Evolutionary conservation across 2,888 invertebrate genomes (phyloP).

Genomic region (Hypolimnas misippus): DNA sequence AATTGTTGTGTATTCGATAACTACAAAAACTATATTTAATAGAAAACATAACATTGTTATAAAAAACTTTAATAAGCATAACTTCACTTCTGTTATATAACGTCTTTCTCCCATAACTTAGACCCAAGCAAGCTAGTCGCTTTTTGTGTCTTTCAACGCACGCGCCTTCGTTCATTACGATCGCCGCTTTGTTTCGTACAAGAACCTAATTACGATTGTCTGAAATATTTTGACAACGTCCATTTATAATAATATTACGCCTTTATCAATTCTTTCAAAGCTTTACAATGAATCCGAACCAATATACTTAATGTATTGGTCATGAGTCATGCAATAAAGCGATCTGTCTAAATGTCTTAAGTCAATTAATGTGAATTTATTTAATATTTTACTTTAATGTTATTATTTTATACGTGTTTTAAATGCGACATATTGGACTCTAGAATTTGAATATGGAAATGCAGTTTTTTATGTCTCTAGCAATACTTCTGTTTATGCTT

Average conservation of each 20-base stretch:
- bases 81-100: no score
- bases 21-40: no score
- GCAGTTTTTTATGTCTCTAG: no score
- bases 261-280: slow-evolving; percentile 57
- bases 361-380: slow-evolving; percentile 2
- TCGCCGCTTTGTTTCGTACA: slow-evolving; percentile 73
- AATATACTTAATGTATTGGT: slow-evolving; percentile 37
- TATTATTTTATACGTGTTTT: background rate
- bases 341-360: slow-evolving; percentile 1
- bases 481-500: no score
- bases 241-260: slow-evolving; percentile 74
- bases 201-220: slow-evolving; percentile 81
- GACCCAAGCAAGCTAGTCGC: slow-evolving; percentile 65
- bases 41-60: no score
- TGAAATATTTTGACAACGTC: slow-evolving; percentile 78
- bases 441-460: no score
- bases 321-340: slow-evolving; percentile 24
- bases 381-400: background rate
- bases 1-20: no score
- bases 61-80: no score
- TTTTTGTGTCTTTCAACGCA: slow-evolving; percentile 72
- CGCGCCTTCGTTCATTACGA: slow-evolving; percentile 71
- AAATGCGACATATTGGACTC: no score
- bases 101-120: slow-evolving; percentile 48
- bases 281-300: slow-evolving; percentile 50